Base-by-base conservation (phyloP, 2,113 vertebrate genomes). In the Percina caprodes region DNA sequence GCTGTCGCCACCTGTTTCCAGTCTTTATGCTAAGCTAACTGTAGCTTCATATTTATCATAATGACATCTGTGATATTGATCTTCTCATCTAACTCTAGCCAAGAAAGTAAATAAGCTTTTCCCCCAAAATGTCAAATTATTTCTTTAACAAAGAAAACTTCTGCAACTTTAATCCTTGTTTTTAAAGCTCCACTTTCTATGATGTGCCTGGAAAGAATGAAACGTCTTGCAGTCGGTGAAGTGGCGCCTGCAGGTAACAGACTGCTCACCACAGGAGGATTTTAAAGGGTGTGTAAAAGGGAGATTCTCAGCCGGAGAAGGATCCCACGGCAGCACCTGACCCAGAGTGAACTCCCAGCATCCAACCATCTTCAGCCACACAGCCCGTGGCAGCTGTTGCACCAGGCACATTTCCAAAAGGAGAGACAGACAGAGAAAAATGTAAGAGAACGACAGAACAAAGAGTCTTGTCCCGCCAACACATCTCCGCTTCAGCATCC, bases 351-450 rank as follows among this genome's bases (percentile, higher is more conserved):
- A 54, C 84, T 78, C 82, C 61, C 66, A n/a, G 52, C 58, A 24
- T 76, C 82, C 86, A 87, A 77, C 74, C 69, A 70, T 87, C 70
- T 74, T 60, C 80, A 79, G 63, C 76, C 84, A 46, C 73, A 83
- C 89, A 70, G 84, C 69, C 24, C 24, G 75, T 33, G 68, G 83
- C 92, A 93, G 90, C 92, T 94, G 92, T 68, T 90, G 67, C 60
- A 14, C 70, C 23, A 75, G 91, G 88, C 69, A 74, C 4, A 0
- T 46, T 18, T 86, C 86, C 93, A 90, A 60, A 46, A 16, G 59
- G 65, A 65, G 45, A 59, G 49, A 55, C 56, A 60, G 33, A 56
- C 21, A 13, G 49, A 69, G 56, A 18, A 14, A 63, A 49, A 24
- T 33, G 73, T 23, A 15, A 23, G 16, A 42, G 23, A 69, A 5